Conservation (phyloP, 1,140 invertebrate species). For the Aphis gossypii region DNA sequence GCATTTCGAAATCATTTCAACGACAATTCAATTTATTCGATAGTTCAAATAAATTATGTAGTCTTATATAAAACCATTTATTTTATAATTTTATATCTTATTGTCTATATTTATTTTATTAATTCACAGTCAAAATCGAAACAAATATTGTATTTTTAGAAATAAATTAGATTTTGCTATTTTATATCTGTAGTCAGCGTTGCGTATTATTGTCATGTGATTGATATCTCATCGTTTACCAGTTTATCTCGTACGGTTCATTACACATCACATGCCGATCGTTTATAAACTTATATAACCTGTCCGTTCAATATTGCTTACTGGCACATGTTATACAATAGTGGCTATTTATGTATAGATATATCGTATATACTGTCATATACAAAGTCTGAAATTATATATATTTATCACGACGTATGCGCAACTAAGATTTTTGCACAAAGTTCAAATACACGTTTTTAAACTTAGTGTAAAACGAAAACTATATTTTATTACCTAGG, state of each 20-base stretch:
- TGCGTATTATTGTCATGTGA: not conserved
- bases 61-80: not conserved
- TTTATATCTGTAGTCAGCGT: not conserved
- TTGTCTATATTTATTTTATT: not conserved
- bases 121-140: not conserved
- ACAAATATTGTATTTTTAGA: not conserved
- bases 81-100: not conserved
- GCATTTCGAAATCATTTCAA: not conserved
- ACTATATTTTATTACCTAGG: not conserved
- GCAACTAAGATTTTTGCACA: not conserved
- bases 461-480: not conserved
- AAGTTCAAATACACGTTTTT: not conserved
- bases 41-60: not conserved
- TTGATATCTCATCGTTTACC: slow-evolving; percentile 14
- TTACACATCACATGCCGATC: not conserved
- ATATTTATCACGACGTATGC: not conserved
- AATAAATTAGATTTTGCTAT: not conserved
- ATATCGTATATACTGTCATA: not conserved
- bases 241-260: slow-evolving; percentile 11
- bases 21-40: not conserved
- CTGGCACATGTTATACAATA: not conserved
- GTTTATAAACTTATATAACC: not conserved
- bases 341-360: not conserved
- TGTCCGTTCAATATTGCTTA: not conserved
- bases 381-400: slow-evolving; percentile 1